phyloP scores from a whole-genome alignment of 92 coral and sea anemone genomes.

The Bergia sp. region DNA sequence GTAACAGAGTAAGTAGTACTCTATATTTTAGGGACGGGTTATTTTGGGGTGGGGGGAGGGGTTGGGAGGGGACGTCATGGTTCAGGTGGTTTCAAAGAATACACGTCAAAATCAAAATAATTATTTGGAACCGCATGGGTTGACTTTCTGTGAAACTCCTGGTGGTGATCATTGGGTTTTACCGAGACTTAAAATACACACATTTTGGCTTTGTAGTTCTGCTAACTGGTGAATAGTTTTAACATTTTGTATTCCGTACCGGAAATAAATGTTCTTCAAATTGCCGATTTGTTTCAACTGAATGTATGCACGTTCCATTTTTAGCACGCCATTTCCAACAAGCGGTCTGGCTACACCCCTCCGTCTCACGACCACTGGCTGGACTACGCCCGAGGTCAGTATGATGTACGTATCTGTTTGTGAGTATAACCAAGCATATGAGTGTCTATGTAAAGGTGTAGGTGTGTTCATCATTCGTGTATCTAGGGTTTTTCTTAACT shows the following conservation, averaged over 20 bases:
- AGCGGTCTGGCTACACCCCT: constrained; percentile 58
- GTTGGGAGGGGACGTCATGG: too few relatives aligned
- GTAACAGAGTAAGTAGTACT: constrained; percentile 67
- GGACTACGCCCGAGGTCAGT: constrained; percentile 75
- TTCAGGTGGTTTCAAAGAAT: too few relatives aligned
- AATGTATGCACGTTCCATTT: background rate
- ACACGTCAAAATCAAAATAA: too few relatives aligned
- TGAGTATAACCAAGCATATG: too few relatives aligned
- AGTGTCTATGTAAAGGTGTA: background rate
- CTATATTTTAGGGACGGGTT: background rate
- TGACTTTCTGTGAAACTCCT: too few relatives aligned
- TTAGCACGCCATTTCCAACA: constrained; percentile 78
- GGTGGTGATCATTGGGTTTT: too few relatives aligned
- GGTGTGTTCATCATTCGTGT: background rate
- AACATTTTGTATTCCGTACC: background rate
- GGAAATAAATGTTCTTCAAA: background rate
- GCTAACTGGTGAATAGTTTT: background rate
- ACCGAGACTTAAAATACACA: too few relatives aligned
- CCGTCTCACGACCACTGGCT: constrained; percentile 73
- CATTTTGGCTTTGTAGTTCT: too few relatives aligned
- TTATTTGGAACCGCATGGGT: too few relatives aligned
- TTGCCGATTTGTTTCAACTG: background rate
- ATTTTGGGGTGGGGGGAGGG: background rate
- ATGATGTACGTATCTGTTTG: constrained; percentile 60
- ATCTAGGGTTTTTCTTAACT: too few relatives aligned